phyloP scores from a whole-genome alignment of 2,113 vertebrate species.

The Heptranchias perlo region DNA sequence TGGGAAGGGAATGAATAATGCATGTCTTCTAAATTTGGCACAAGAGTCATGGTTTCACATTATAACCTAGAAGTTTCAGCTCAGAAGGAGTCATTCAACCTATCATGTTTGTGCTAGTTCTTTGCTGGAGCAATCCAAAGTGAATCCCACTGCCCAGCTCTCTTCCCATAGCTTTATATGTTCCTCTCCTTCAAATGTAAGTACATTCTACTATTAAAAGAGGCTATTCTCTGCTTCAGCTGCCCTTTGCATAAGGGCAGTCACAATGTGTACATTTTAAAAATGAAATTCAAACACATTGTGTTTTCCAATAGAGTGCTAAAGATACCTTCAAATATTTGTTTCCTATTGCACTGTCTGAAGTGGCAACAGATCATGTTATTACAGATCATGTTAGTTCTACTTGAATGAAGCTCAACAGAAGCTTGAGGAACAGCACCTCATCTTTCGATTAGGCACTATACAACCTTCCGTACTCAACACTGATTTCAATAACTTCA shows the following conservation, averaged over 20 bases:
- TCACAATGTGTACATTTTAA: neutral
- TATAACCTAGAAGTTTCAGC: neutral
- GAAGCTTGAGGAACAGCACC: no score
- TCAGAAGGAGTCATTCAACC: no score
- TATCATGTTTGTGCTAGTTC: neutral
- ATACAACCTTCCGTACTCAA: no score
- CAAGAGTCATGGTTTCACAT: neutral
- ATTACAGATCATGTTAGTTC: no score
- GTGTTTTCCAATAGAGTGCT: neutral
- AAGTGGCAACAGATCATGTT: neutral
- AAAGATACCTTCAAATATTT: neutral
- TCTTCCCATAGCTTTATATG: neutral
- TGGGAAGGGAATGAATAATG: neutral
- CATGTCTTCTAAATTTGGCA: neutral
- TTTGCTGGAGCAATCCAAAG: neutral
- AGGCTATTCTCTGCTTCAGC: neutral
- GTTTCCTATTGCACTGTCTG: neutral
- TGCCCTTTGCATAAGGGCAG: neutral
- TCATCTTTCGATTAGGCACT: no score
- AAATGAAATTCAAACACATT: neutral
- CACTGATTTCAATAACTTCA: no score
- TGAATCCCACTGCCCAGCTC: neutral
- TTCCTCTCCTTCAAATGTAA: neutral
- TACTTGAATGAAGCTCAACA: no score
- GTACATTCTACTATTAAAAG: neutral